phyloP scores from a whole-genome alignment of 1,140 invertebrate species.

The Fragariocoptes setiger region DNA sequence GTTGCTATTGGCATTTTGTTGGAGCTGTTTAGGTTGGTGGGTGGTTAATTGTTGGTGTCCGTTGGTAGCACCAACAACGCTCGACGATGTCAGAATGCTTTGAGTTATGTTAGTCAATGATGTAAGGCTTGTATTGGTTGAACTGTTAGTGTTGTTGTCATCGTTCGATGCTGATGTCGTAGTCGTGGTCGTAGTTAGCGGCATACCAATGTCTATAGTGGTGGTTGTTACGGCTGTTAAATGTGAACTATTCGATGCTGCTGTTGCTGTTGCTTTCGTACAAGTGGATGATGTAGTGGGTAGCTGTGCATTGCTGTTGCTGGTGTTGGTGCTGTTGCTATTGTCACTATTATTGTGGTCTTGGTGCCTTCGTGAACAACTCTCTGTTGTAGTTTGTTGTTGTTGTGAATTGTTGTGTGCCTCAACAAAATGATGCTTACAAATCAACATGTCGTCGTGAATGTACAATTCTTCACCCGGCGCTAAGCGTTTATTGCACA shows the following conservation, averaged over 20 bases:
- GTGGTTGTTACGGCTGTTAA: background rate
- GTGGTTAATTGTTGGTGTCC: no score
- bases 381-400: background rate
- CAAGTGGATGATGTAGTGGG: background rate
- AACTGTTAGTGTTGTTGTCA: background rate
- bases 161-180: background rate
- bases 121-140: background rate
- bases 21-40: no score
- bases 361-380: background rate
- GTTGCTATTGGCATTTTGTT: no score
- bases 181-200: background rate
- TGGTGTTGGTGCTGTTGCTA: background rate
- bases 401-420: background rate
- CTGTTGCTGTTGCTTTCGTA: background rate
- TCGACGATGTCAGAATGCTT: no score
- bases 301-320: background rate
- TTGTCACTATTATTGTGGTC: background rate
- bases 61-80: no score
- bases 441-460: slow-evolving; percentile 72
- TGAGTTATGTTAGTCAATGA: no score
- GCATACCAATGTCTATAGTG: background rate
- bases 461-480: slow-evolving; percentile 92
- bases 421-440: slow-evolving; percentile 56
- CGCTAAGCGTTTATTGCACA: slow-evolving; percentile 78
- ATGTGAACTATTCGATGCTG: no score